Evolutionary conservation across 2,113 vertebrate genomes (phyloP).

Genomic region (Picathartes gymnocephalus): DNA sequence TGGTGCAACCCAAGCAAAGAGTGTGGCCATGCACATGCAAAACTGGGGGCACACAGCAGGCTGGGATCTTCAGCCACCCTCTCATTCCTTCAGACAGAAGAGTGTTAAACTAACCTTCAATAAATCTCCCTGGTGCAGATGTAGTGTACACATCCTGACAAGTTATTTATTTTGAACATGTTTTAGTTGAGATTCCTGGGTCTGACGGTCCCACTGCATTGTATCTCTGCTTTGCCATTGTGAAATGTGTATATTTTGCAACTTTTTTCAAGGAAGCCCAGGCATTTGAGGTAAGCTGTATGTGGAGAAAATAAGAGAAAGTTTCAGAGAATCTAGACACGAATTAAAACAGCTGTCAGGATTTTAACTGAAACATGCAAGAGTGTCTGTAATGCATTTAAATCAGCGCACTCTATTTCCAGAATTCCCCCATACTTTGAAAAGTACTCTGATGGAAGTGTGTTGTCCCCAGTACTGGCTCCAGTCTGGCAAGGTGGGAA

Average conservation of each 20-base stretch:
- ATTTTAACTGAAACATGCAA: not conserved
- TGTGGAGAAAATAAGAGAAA: not conserved
- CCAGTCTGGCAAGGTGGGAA: not conserved
- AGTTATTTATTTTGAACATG: slow-evolving; percentile 46
- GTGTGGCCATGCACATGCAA: rapidly evolving
- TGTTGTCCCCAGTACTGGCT: not conserved
- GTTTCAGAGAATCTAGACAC: not conserved
- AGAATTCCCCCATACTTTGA: not conserved
- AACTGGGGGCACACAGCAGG: not conserved
- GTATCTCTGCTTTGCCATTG: slow-evolving; percentile 6
- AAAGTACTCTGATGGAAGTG: not conserved
- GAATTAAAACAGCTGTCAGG: slow-evolving; percentile 20
- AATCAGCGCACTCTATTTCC: not conserved
- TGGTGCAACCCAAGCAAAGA: not conserved
- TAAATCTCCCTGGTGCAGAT: not conserved
- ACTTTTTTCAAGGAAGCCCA: not conserved
- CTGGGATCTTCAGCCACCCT: not conserved
- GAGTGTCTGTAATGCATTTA: not conserved
- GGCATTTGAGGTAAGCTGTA: not conserved
- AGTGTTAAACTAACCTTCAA: not conserved
- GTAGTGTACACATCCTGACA: slow-evolving; percentile 44
- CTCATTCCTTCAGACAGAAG: not conserved
- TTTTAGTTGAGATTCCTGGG: slow-evolving; percentile 1
- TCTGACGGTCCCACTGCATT: not conserved
- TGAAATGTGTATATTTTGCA: slow-evolving; percentile 25